A percentile compares a stretch with the other conserved stretches of the same genome.
These are phyloP conservation scores for Hesperophylax magnus DNA, from an alignment of 1,140 invertebrate species.

Conservation along the genomic window DNA sequence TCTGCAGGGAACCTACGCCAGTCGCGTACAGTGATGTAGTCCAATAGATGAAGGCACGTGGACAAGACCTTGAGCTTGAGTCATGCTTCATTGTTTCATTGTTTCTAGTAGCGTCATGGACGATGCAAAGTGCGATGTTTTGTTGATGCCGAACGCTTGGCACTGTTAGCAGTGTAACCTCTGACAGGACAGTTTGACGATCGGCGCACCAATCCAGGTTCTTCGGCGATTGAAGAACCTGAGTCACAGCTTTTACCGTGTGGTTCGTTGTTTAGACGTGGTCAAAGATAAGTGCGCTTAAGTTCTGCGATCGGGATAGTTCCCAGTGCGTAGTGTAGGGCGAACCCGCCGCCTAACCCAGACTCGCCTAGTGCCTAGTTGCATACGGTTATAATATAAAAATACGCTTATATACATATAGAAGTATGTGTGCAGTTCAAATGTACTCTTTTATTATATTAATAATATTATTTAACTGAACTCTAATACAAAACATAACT, in stretches of 20 bases:
- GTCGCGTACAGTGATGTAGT: neutral
- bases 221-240: neutral
- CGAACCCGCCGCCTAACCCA: constrained; percentile 9
- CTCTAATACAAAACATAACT: constrained; percentile 34
- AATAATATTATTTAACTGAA: constrained; percentile 45
- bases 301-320: constrained; percentile 4
- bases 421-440: constrained; percentile 40
- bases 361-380: constrained; percentile 34
- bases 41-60: neutral
- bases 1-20: neutral
- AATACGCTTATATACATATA: constrained; percentile 55
- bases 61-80: too few species aligned
- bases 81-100: neutral
- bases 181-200: constrained; percentile 7
- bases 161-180: too few species aligned
- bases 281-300: constrained; percentile 33
- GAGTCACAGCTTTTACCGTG: neutral
- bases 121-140: neutral
- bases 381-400: constrained; percentile 42
- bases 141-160: neutral
- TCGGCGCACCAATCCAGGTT: neutral
- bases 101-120: neutral
- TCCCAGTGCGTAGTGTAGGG: constrained; percentile 10
- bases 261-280: neutral
- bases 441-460: constrained; percentile 43